Base-by-base conservation (phyloP, 2,113 vertebrate genomes). In the Rhea americana region DNA sequence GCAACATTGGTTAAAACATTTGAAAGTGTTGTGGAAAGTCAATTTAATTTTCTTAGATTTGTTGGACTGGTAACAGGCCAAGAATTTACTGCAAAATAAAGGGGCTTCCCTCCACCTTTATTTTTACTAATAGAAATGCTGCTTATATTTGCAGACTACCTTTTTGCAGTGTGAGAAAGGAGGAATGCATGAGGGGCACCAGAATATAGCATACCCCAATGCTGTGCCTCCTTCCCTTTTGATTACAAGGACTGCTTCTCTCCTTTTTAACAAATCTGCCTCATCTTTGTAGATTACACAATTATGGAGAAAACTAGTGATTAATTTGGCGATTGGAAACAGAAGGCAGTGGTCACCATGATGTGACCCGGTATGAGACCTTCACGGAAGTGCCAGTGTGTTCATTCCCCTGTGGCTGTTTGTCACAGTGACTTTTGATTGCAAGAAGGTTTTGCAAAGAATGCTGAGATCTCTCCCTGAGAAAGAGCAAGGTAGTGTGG, bases 321-420 rank as follows among this genome's bases (percentile, higher is more conserved):
- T 72, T 26, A 56, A 68, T 83, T 43, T 70, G 70, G 67, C 48
- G 16, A 66, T 28, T 32, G 45, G 32, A 73, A 71, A 25, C 28
- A 25, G 43, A 50, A 66, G 25, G 24, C 85, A 82, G 41, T 30
- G 39, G 35, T 39, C 0, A 4, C 63, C 51, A 19, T 17, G 11
- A 19, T 35, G 45, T 61, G 61, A 45, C 45, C 8, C 0, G 1
- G 30, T 0, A 2, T 0, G 1, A 1, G 22, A 37, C 45, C 7
- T 58, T 79, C 35, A 7, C 37, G 71, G 51, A 26, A 35, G 21
- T 66, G 59, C 61, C n/a, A 43, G 7, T 25, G 14, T 67, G 0
- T 62, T 78, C 30, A 45, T 47, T 47, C 45, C 45, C 32, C 22
- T 2, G 1, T 63, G 37, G 30, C 73, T 1, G 1, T 50, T 74